A percentile compares a stretch with the other conserved stretches of the same genome.
phyloP scores from a whole-genome alignment of 2,797 vertebrate species.

The Phalanger gymnotis region DNA sequence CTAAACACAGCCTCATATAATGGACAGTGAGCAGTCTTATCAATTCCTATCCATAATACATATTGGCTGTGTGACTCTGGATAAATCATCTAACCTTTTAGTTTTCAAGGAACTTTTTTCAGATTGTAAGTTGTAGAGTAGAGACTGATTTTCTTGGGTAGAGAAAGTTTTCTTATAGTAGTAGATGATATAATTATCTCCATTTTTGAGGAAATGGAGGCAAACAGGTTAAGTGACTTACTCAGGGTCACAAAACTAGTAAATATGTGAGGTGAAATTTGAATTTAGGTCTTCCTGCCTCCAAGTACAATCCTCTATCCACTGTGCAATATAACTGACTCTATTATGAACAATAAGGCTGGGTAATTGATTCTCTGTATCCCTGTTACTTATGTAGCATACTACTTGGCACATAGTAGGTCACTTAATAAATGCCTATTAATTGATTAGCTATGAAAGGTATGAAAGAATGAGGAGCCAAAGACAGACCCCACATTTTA shows the following conservation, averaged over 20 bases:
- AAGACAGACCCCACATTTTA: neutral
- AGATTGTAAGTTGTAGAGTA: neutral
- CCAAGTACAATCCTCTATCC: too few relatives aligned
- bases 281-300: neutral
- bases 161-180: too few relatives aligned
- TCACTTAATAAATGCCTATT: neutral
- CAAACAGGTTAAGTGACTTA: too few relatives aligned
- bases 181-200: too few relatives aligned
- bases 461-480: neutral
- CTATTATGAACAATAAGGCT: neutral
- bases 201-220: too few relatives aligned
- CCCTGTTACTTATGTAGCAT: too few relatives aligned
- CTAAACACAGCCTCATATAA: neutral
- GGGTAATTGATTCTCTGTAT: neutral
- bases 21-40: neutral
- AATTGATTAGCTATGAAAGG: neutral
- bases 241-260: neutral
- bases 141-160: too few relatives aligned
- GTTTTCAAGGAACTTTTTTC: neutral
- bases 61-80: neutral
- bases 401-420: neutral
- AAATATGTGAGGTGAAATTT: neutral
- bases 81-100: neutral
- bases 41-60: neutral
- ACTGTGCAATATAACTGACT: too few relatives aligned